These are phyloP conservation scores for Hylia prasina DNA, from an alignment of 2,113 vertebrate species.

Conservation along the genomic window DNA sequence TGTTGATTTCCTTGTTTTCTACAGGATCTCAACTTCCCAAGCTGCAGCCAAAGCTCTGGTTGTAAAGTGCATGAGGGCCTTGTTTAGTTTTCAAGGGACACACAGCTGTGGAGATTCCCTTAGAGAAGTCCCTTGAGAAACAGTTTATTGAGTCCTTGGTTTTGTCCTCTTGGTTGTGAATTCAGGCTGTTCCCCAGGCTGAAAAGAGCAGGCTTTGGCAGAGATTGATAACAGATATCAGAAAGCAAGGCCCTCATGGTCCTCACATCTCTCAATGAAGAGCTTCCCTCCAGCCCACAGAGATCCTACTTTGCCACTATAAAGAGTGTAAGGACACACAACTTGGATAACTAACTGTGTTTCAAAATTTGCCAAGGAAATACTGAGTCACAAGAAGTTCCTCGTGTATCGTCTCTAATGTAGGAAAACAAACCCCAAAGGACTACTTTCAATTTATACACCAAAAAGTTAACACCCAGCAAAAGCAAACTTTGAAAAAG, in stretches of 20 bases:
- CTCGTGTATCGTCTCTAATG: not conserved
- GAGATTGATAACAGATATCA: not conserved
- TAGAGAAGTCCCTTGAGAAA: not conserved
- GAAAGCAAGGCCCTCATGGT: not conserved
- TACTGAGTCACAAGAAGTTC: not conserved
- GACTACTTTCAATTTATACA: not conserved
- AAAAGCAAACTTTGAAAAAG: not conserved
- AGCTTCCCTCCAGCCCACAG: not conserved
- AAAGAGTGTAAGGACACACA: not conserved
- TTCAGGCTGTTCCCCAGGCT: not conserved
- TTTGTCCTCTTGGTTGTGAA: not conserved
- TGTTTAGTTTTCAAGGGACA: not conserved
- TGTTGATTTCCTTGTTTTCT: not conserved
- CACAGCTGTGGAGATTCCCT: not conserved
- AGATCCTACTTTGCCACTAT: not conserved
- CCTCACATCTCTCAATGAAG: not conserved
- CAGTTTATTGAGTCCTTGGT: not conserved
- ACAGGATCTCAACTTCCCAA: not conserved
- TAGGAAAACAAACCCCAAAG: not conserved
- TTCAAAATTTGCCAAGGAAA: not conserved
- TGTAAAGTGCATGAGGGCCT: not conserved
- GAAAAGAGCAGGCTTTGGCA: not conserved
- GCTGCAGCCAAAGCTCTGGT: not conserved
- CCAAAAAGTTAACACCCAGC: not conserved
- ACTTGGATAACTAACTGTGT: not conserved